phyloP scores from a whole-genome alignment of 2,113 vertebrate genomes.

The Rhinichthys klamathensis region DNA sequence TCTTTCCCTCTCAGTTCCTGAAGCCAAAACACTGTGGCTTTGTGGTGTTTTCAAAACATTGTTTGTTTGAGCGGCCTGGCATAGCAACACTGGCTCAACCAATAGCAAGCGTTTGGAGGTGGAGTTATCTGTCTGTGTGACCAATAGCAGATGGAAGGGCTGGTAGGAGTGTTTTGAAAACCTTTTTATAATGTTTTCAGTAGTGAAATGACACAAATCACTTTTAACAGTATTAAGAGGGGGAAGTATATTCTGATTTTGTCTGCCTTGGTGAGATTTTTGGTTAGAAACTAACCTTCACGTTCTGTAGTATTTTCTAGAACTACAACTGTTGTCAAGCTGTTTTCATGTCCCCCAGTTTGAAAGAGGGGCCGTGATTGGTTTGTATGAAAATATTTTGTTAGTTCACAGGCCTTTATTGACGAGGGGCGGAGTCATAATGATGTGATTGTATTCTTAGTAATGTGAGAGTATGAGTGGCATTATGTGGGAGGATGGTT shows the following conservation, averaged over 20 bases:
- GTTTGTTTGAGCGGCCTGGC: conserved; percentile 9
- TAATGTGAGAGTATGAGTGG: conserved; percentile 37
- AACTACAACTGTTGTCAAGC: conserved; percentile 12
- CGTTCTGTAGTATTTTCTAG: conserved; percentile 26
- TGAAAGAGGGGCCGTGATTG: conserved; percentile 10
- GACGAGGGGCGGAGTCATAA: conserved; percentile 16
- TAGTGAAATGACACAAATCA: conserved; percentile 17
- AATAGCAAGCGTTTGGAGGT: conserved; percentile 24
- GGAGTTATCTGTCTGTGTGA: not conserved
- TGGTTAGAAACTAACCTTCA: conserved; percentile 21
- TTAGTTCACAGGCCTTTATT: conserved; percentile 40
- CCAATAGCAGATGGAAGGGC: not conserved
- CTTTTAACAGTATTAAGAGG: conserved; percentile 5
- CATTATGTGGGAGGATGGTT: conserved; percentile 25
- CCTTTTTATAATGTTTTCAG: not conserved
- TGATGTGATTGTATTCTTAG: conserved; percentile 52
- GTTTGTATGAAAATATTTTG: conserved; percentile 22
- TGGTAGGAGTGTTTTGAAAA: not conserved
- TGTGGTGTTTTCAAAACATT: not conserved
- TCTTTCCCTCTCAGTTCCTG: conserved; percentile 19
- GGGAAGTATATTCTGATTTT: not conserved
- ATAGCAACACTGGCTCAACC: conserved; percentile 36
- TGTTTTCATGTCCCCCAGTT: conserved; percentile 18
- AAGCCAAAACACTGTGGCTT: conserved; percentile 29
- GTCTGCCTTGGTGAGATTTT: conserved; percentile 31